Percentiles rank a stretch among this genome's conserved stretches.
Evolutionary conservation across 1,140 invertebrate species (phyloP).

Genomic region (Diorhabda elongata): DNA sequence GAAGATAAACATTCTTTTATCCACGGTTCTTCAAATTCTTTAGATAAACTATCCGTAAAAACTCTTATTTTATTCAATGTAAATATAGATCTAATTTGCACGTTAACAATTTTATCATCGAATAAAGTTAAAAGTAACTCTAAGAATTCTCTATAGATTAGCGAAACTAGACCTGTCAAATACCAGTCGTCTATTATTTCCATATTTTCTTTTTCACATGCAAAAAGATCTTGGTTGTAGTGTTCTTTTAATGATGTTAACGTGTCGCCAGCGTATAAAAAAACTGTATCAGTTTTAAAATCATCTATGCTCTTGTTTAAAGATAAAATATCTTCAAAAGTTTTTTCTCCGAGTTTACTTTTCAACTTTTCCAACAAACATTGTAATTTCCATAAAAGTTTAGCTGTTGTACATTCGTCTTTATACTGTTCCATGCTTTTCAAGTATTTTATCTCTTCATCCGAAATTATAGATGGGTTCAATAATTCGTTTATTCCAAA

Average conservation of each 20-base stretch:
- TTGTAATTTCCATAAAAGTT: constrained; percentile 24
- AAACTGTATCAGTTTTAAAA: constrained; percentile 22
- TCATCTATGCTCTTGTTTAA: constrained; percentile 21
- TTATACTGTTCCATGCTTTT: constrained; percentile 21
- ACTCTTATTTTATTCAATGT: constrained; percentile 26
- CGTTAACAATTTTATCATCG: constrained; percentile 29
- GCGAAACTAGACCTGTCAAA: constrained; percentile 29
- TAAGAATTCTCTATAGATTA: constrained; percentile 32
- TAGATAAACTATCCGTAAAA: constrained; percentile 20
- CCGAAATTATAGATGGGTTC: constrained; percentile 27
- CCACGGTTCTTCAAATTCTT: constrained; percentile 31
- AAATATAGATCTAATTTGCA: constrained; percentile 25
- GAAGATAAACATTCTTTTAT: constrained; percentile 16
- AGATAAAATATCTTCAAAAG: constrained; percentile 23
- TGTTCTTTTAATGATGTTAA: constrained; percentile 24
- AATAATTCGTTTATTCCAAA: constrained; percentile 42
- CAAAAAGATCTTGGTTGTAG: constrained; percentile 22
- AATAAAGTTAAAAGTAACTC: constrained; percentile 23
- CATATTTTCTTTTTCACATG: constrained; percentile 18
- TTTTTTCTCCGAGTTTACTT: constrained; percentile 25
- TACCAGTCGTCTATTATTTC: constrained; percentile 20
- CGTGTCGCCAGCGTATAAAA: constrained; percentile 33
- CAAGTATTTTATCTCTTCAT: constrained; percentile 19
- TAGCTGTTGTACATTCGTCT: constrained; percentile 16
- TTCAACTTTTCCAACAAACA: constrained; percentile 27